phyloP scores from a whole-genome alignment of 1,140 invertebrate genomes.

The Pollicipes pollicipes region DNA sequence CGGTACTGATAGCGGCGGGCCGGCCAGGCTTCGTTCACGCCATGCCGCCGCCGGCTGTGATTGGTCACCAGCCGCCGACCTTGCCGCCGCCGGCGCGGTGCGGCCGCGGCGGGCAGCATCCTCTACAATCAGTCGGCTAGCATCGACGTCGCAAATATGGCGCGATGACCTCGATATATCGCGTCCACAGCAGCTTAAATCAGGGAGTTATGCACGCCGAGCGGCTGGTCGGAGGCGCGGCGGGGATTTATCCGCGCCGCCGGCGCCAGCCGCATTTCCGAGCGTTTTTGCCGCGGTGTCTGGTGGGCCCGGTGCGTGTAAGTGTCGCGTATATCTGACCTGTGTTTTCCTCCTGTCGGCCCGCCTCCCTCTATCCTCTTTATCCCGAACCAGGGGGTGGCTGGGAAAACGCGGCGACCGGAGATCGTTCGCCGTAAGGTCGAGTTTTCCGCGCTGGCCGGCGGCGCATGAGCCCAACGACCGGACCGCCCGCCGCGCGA shows the following conservation, averaged over 20 bases:
- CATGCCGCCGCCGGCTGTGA: no score
- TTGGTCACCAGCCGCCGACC: no score
- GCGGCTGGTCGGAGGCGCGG: no score
- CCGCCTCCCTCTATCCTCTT: neutral
- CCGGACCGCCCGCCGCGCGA: neutral
- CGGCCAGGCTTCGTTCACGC: no score
- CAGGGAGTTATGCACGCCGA: no score
- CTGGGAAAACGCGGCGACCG: no score
- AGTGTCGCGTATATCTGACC: neutral
- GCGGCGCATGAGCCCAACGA: neutral
- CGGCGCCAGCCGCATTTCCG: neutral
- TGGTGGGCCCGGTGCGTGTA: neutral
- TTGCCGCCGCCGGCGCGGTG: no score
- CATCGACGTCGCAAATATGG: neutral
- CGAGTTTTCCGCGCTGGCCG: neutral
- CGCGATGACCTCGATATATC: neutral
- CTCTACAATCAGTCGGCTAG: no score
- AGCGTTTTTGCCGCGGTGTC: neutral
- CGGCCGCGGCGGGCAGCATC: no score
- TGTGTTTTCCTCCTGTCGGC: neutral
- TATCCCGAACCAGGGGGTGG: neutral
- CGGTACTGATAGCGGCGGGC: neutral
- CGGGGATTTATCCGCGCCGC: neutral
- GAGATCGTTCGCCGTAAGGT: neutral
- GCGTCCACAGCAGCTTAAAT: no score